Base-by-base conservation (phyloP, 1,140 invertebrate species). In the Drosophila hydei region DNA sequence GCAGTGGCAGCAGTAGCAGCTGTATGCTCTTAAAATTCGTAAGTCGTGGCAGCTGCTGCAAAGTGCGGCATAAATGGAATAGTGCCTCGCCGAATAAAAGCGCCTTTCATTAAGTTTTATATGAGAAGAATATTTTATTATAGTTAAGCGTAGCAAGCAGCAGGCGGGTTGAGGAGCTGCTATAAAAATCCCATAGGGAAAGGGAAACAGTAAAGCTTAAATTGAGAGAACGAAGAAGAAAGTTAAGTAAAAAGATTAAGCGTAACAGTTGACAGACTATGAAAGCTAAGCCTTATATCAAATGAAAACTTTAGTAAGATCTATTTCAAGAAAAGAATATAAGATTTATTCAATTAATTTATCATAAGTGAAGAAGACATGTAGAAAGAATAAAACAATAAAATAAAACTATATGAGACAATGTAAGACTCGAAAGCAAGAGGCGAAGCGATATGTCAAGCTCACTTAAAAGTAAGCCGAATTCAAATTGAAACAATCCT, bases 21-120 rank as follows among this genome's bases (percentile, higher is more conserved):
- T 33, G 30, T 33, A 38, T 54, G 51, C 33, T 12, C 33, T 21
- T 23, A n/a, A 54, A 54, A 54, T 54, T 33, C 25, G 47, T 50
- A 27, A 50, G 4, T 14, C n/a, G 25, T n/a, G 55, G 23, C 27
- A 45, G 27, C 45, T 50, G 64, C 36, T 47, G 42, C 51, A 54
- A 54, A 16, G 12, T 54, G 51, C 14, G 51, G 19, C 33, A 54
- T 27, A 43, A 55, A 42, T 25, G 36, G 25, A 42, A 42, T 56
- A 40, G 18, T 55, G 52, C 14, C 52, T 11, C 19, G 54, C 54
- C 5, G 9, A 42, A 56, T 18, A 43, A 27, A 27, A 56, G 23
- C 54, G 54, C 19, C 18, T 56, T 56, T 40, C n/a, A 55, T 55
- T 23, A 40, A 25, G 18, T 23, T 55, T 16, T 55, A 38, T 9